Conservation (phyloP, 2,888 invertebrate species). For the Glyphotaelius pellucidus region DNA sequence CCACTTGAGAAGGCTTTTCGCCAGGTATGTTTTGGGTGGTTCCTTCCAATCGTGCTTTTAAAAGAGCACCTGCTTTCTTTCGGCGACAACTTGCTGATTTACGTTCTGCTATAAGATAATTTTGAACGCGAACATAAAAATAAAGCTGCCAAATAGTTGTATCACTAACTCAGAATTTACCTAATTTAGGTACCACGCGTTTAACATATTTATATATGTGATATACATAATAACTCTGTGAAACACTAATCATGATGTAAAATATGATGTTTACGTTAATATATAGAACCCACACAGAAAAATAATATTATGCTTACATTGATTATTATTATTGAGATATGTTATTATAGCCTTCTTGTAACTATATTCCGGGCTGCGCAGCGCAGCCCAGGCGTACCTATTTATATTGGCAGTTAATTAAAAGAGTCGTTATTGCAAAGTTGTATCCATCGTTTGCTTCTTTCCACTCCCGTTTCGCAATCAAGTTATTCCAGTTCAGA, state of each 20-base stretch:
- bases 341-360: too few relatives aligned
- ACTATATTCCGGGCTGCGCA: too few relatives aligned
- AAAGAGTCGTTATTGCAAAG: background rate
- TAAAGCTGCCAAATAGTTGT: background rate
- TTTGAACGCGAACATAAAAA: background rate
- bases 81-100: background rate
- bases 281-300: too few relatives aligned
- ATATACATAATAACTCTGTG: too few relatives aligned
- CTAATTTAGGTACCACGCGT: background rate
- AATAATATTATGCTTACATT: too few relatives aligned
- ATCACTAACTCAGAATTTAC: background rate
- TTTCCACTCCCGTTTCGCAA: background rate
- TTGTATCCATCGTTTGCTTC: background rate
- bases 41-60: background rate
- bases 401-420: background rate
- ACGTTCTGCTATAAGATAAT: background rate
- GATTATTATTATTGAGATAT: too few relatives aligned
- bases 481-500: background rate
- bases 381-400: background rate
- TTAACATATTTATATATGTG: background rate
- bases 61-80: background rate
- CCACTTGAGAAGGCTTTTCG: background rate
- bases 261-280: too few relatives aligned
- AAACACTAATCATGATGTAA: too few relatives aligned
- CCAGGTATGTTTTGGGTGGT: background rate